These are phyloP conservation scores for Gymnodraco acuticeps DNA, from an alignment of 2,797 vertebrate genomes.

Conservation along the genomic window DNA sequence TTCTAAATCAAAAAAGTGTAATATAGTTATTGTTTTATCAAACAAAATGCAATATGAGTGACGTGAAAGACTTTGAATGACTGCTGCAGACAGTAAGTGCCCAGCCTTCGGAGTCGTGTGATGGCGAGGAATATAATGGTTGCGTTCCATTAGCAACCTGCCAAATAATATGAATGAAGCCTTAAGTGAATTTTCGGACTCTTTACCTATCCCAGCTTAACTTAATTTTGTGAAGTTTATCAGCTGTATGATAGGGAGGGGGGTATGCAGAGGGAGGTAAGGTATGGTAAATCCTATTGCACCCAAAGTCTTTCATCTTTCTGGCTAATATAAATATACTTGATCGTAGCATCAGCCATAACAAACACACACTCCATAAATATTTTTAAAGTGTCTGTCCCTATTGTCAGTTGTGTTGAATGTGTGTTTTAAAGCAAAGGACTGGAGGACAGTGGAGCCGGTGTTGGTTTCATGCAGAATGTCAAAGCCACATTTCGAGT, in stretches of 20 bases:
- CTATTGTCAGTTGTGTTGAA: conserved; percentile 24
- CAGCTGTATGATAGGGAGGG: conserved; percentile 42
- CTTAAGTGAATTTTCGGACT: conserved; percentile 77
- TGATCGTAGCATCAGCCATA: conserved; percentile 66
- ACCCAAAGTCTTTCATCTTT: conserved; percentile 62
- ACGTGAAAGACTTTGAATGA: conserved; percentile 55
- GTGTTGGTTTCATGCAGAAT: conserved; percentile 36
- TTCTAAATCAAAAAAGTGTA: conserved; percentile 49
- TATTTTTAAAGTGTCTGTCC: conserved; percentile 41
- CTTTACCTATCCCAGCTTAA: conserved; percentile 50
- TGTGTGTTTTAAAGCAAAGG: conserved; percentile 48
- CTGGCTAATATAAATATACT: conserved; percentile 60
- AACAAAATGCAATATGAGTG: conserved; percentile 71
- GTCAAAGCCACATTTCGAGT: conserved; percentile 45
- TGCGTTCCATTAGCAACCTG: conserved; percentile 50
- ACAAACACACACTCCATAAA: conserved; percentile 50
- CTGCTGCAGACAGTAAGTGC: conserved; percentile 49
- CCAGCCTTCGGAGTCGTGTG: conserved; percentile 41
- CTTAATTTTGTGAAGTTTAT: conserved; percentile 50
- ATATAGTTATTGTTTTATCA: conserved; percentile 52
- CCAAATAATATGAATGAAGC: conserved; percentile 73
- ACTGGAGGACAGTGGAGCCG: conserved; percentile 21
- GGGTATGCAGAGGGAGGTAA: conserved; percentile 60
- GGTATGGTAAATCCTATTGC: conserved; percentile 39
- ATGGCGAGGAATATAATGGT: conserved; percentile 41